phyloP scores from a whole-genome alignment of 1,140 invertebrate genomes.

The Tetramorium simillimum region DNA sequence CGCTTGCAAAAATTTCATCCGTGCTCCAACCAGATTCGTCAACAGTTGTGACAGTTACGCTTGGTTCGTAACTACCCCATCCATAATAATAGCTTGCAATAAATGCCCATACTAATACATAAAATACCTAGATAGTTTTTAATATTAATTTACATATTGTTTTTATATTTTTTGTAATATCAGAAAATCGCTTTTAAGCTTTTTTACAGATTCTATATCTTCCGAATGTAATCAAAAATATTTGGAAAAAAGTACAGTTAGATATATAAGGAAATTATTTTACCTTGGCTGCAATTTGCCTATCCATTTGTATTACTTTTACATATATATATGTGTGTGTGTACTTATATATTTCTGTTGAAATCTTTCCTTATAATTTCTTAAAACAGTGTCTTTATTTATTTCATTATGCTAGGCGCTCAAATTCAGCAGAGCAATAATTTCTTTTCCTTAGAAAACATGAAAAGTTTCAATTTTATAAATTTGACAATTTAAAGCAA shows the following conservation, averaged over 20 bases:
- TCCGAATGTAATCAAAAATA: background rate
- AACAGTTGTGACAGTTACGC: conserved; percentile 41
- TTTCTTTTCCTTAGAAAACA: no score
- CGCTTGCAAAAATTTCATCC: conserved; percentile 68
- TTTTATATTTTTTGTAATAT: conserved; percentile 5
- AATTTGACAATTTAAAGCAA: no score
- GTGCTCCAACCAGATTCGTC: conserved; percentile 77
- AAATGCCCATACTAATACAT: conserved; percentile 65
- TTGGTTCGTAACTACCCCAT: conserved; percentile 67
- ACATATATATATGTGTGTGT: background rate
- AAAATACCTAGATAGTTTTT: conserved; percentile 60
- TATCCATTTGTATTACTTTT: background rate
- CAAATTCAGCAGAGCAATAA: no score
- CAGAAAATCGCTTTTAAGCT: background rate
- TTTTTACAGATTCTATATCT: background rate
- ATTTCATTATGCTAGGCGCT: no score
- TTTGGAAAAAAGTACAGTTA: background rate
- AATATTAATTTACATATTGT: background rate
- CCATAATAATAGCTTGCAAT: conserved; percentile 74
- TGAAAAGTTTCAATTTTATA: no score
- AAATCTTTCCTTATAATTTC: no score
- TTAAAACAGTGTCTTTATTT: no score
- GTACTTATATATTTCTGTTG: background rate
- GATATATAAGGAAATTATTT: background rate
- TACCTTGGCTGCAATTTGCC: background rate